phyloP scores from a whole-genome alignment of 2,113 vertebrate species.

The Callaeas wilsoni region DNA sequence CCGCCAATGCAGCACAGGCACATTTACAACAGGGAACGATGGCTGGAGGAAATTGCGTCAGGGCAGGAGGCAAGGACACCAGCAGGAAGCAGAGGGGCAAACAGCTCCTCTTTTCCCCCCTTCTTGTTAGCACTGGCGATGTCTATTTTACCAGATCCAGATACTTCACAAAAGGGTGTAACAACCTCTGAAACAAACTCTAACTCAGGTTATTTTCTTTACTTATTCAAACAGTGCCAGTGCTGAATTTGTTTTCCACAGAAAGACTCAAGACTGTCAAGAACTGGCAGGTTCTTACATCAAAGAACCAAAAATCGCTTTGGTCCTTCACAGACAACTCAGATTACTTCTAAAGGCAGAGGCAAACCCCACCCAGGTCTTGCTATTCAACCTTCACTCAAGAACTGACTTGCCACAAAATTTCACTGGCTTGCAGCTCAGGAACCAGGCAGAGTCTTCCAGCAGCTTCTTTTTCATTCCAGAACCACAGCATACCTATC shows the following conservation, averaged over 20 bases:
- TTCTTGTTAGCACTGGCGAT: neutral
- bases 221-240: neutral
- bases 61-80: neutral
- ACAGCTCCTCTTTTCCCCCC: neutral
- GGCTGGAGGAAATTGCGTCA: neutral
- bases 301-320: neutral
- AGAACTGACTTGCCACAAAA: conserved; percentile 12
- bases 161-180: neutral
- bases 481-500: neutral
- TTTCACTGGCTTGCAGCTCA: neutral
- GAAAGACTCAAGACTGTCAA: neutral
- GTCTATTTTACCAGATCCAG: neutral
- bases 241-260: neutral
- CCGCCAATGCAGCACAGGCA: neutral
- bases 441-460: neutral
- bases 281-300: neutral
- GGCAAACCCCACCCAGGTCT: neutral
- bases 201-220: neutral
- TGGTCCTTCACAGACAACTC: neutral
- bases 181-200: neutral
- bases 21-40: accelerated
- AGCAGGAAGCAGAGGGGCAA: neutral
- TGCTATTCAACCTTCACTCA: neutral
- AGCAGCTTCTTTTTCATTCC: neutral
- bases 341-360: neutral